Evolutionary conservation across 2,888 invertebrate species (phyloP).

Genomic region (Poecilobothrus nobilitatus): DNA sequence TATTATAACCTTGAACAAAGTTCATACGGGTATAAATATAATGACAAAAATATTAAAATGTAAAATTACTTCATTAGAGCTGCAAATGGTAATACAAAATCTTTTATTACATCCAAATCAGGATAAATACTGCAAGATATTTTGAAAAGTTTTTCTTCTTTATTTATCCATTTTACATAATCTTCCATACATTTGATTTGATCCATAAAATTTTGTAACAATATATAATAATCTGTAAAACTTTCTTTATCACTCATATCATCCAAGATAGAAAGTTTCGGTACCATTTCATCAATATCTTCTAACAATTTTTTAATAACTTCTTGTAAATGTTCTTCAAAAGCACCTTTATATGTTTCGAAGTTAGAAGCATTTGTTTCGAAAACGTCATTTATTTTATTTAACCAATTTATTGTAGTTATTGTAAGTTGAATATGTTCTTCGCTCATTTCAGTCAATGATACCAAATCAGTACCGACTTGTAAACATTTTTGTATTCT

Average conservation of each 20-base stretch:
- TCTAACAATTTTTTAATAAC: constrained; percentile 61
- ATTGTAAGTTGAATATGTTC: constrained; percentile 74
- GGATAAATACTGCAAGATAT: constrained; percentile 68
- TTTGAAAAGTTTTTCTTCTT: constrained; percentile 76
- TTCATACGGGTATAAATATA: constrained; percentile 5
- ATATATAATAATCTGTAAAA: constrained; percentile 69
- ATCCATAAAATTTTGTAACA: constrained; percentile 66
- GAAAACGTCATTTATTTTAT: constrained; percentile 70
- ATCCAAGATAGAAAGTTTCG: constrained; percentile 67
- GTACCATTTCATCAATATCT: constrained; percentile 62
- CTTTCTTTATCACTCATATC: constrained; percentile 75
- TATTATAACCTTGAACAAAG: too few relatives aligned
- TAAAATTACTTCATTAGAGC: constrained; percentile 54
- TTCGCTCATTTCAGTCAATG: constrained; percentile 62
- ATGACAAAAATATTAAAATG: too few relatives aligned
- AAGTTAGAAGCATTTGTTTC: constrained; percentile 64
- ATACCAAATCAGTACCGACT: constrained; percentile 59
- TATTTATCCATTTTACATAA: constrained; percentile 76
- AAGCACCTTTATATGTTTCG: constrained; percentile 72
- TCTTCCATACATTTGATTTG: constrained; percentile 66
- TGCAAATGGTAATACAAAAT: constrained; percentile 61
- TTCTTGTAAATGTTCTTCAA: constrained; percentile 69
- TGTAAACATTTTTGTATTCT: constrained; percentile 60
- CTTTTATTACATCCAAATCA: constrained; percentile 69
- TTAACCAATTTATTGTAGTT: constrained; percentile 75